Percentiles rank a stretch among this genome's conserved stretches.
Evolutionary conservation across 2,888 invertebrate species (phyloP).

Genomic region (Tenodera sinensis): DNA sequence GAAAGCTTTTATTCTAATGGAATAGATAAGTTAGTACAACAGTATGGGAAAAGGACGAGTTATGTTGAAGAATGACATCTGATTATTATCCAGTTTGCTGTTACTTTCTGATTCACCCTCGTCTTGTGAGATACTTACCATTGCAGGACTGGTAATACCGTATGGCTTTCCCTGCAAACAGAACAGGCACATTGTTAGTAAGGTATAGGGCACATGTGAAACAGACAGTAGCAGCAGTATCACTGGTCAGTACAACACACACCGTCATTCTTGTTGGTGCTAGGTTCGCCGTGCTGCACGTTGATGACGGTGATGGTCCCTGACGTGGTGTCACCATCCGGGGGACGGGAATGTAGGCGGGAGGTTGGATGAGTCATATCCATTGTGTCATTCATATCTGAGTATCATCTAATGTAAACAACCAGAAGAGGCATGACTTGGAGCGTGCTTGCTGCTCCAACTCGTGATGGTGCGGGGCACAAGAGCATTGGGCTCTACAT

Average conservation of each 20-base stretch:
- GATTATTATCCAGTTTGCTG: too few species aligned
- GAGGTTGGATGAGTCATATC: neutral
- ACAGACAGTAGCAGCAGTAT: too few species aligned
- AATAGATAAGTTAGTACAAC: too few species aligned
- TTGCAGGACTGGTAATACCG: slow-evolving; percentile 34
- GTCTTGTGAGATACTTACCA: slow-evolving; percentile 31
- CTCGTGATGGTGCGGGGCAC: neutral
- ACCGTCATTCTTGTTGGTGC: neutral
- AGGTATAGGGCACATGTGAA: too few species aligned
- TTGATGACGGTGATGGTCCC: slow-evolving; percentile 32
- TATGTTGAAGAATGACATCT: too few species aligned
- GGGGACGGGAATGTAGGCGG: neutral
- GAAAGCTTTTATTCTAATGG: too few species aligned
- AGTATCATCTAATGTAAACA: slow-evolving; percentile 24
- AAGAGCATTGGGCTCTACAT: neutral
- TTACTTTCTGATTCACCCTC: too few species aligned
- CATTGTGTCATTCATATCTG: slow-evolving; percentile 22
- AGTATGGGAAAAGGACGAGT: too few species aligned
- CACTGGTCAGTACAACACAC: neutral
- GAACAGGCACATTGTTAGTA: neutral
- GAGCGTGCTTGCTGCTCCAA: neutral
- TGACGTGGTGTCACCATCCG: slow-evolving; percentile 39
- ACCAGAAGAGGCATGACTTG: neutral
- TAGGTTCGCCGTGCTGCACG: slow-evolving; percentile 22
- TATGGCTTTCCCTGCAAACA: slow-evolving; percentile 32